Percentiles rank a stretch among this genome's conserved stretches.
phyloP scores from a whole-genome alignment of 2,888 invertebrate genomes.

The Leucania comma region DNA sequence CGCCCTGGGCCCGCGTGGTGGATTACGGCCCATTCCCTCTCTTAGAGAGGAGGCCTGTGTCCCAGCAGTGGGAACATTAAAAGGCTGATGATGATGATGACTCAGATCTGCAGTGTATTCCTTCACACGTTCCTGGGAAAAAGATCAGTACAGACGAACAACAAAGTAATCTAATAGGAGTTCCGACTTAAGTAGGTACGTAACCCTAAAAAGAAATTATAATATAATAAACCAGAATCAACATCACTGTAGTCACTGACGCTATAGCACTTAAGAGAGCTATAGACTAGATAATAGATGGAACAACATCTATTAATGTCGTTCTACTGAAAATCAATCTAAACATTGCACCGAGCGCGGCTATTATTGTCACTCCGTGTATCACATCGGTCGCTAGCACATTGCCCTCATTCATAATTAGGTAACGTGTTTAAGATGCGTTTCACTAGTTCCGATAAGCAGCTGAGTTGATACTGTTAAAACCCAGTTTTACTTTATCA shows the following conservation, averaged over 20 bases:
- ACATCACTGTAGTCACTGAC: not conserved
- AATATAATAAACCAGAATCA: not conserved
- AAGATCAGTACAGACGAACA: too few species aligned
- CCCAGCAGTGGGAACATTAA: too few species aligned
- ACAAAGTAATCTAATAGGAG: too few species aligned
- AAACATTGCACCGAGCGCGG: conserved; percentile 43
- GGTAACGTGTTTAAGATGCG: conserved; percentile 57
- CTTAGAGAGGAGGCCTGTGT: too few species aligned
- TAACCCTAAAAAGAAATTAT: not conserved
- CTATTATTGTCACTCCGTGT: conserved; percentile 53
- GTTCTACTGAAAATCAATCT: conserved; percentile 49
- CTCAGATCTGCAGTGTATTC: too few species aligned
- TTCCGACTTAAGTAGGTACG: too few species aligned
- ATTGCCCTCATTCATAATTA: conserved; percentile 63
- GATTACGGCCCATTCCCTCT: too few species aligned
- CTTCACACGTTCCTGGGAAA: too few species aligned
- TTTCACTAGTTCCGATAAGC: conserved; percentile 49
- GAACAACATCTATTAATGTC: conserved; percentile 24
- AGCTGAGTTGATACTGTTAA: conserved; percentile 60
- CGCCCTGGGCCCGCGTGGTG: too few species aligned
- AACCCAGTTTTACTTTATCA: conserved; percentile 64
- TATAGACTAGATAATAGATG: conserved; percentile 5
- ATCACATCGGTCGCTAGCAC: conserved; percentile 53
- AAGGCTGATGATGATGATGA: too few species aligned
- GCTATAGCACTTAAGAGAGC: conserved; percentile 7